A percentile compares a stretch with the other conserved stretches of the same genome.
Conservation (phyloP, 2,888 invertebrate genomes). For the Torymus tubicola region DNA sequence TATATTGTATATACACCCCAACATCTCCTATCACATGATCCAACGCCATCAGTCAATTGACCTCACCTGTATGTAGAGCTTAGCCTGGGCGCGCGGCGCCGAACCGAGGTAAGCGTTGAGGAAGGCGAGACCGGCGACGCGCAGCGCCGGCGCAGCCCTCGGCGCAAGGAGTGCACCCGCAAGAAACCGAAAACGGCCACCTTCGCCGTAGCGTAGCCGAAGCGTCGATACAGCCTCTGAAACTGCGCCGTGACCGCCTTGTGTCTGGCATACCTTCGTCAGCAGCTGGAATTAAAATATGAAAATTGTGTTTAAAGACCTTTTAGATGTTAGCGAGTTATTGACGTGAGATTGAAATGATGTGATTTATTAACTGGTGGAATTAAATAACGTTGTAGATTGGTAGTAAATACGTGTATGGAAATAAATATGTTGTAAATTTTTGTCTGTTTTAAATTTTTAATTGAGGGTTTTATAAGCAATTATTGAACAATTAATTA, state of each 20-base stretch:
- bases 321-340: too few species aligned
- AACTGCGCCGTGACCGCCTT: constrained; percentile 89
- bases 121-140: constrained; percentile 89
- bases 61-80: constrained; percentile 86
- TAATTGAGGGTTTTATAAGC: too few species aligned
- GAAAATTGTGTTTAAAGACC: background rate
- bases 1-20: too few species aligned
- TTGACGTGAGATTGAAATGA: too few species aligned
- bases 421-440: too few species aligned
- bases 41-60: too few species aligned
- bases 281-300: constrained; percentile 81
- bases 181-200: constrained; percentile 93
- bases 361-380: too few species aligned
- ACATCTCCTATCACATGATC: too few species aligned
- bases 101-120: constrained; percentile 89
- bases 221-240: constrained; percentile 94
- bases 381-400: too few species aligned
- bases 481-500: too few species aligned
- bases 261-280: constrained; percentile 88
- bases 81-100: constrained; percentile 85
- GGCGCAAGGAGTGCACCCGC: constrained; percentile 91
- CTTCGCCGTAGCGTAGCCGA: constrained; percentile 92
- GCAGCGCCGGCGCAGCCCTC: constrained; percentile 81
- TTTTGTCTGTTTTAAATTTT: too few species aligned
- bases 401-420: too few species aligned